Conservation (phyloP, 2,113 vertebrate species). For the Embiotoca jacksoni region DNA sequence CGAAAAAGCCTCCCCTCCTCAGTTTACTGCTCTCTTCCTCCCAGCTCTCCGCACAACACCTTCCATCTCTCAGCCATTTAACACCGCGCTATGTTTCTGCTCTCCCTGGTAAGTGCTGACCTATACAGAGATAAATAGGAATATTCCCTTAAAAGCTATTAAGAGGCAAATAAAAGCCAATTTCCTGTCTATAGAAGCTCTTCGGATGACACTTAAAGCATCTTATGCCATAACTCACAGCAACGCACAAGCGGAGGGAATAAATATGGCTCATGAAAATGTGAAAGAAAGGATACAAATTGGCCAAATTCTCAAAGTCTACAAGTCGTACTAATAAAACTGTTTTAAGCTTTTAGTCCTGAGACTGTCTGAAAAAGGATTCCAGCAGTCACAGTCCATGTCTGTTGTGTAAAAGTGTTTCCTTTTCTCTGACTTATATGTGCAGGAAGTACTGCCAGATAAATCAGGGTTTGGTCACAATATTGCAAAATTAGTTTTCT, state of each 20-base stretch:
- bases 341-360: conserved; percentile 7
- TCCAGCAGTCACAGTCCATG: not conserved
- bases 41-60: conserved; percentile 33
- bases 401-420: not conserved
- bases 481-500: no score
- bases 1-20: not conserved
- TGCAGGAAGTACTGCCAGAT: not conserved
- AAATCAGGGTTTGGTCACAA: no score
- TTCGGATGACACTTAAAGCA: conserved; percentile 56
- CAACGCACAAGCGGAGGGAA: conserved; percentile 27
- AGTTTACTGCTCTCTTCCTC: conserved; percentile 20
- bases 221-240: conserved; percentile 59
- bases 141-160: conserved; percentile 69
- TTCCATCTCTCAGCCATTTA: conserved; percentile 52
- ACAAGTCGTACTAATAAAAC: not conserved
- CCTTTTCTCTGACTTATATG: not conserved
- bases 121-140: conserved; percentile 61
- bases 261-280: conserved; percentile 41
- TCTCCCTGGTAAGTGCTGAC: conserved; percentile 65
- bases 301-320: conserved; percentile 32
- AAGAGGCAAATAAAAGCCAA: conserved; percentile 65
- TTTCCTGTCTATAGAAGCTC: conserved; percentile 51
- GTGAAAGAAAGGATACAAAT: conserved; percentile 36
- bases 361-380: not conserved
- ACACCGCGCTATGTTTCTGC: conserved; percentile 41